These are phyloP conservation scores for Gallinago solitaria DNA, from an alignment of 2,797 vertebrate species.

Conservation along the genomic window DNA sequence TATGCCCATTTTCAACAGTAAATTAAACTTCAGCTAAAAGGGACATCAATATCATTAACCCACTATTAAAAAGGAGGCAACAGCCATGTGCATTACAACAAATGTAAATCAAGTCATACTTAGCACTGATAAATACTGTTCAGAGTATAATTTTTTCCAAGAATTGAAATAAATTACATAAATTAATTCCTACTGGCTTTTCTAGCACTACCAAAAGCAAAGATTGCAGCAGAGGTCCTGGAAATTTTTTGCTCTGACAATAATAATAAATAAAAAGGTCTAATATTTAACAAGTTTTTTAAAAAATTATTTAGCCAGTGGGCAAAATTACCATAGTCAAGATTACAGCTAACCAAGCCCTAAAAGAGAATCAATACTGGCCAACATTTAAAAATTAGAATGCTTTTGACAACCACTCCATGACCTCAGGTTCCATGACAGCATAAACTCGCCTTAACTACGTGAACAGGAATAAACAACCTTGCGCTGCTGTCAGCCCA, in stretches of 20 bases:
- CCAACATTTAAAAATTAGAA: not conserved
- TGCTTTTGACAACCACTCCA: not conserved
- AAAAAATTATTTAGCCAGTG: not conserved
- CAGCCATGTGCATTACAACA: not conserved
- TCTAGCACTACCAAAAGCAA: not conserved
- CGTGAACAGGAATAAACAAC: not conserved
- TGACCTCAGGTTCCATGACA: not conserved
- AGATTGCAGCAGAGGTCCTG: not conserved
- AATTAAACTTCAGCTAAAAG: not conserved
- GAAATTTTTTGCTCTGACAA: not conserved
- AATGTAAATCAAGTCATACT: not conserved
- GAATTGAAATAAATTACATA: not conserved
- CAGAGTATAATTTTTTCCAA: not conserved
- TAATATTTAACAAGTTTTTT: not conserved
- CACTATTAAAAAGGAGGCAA: not conserved
- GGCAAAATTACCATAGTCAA: not conserved
- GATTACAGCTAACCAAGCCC: not conserved
- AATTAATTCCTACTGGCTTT: not conserved
- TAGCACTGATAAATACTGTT: not conserved
- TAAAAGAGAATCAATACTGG: not conserved
- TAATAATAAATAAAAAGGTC: not conserved
- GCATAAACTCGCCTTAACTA: not conserved
- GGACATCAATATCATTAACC: not conserved
- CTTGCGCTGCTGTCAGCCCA: not conserved
- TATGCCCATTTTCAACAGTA: not conserved